Percentiles rank a stretch among this genome's conserved stretches.
Evolutionary conservation across 64 coral and sea anemone species (phyloP).

Genomic region (Montipora cactus): DNA sequence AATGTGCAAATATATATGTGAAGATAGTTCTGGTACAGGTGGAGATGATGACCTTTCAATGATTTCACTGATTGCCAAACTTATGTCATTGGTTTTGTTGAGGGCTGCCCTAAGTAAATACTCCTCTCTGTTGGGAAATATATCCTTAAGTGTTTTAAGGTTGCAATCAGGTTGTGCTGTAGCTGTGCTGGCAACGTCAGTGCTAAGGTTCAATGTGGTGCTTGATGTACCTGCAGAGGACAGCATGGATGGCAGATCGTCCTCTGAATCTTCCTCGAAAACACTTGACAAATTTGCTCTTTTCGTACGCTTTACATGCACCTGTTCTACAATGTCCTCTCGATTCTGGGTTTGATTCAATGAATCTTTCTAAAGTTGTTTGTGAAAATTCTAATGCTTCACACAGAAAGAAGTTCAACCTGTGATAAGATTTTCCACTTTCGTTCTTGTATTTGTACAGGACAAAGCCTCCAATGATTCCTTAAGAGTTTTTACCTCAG

Average conservation of each 20-base stretch:
- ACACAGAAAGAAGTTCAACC: slow-evolving; percentile 19
- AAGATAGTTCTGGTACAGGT: slow-evolving; percentile 1
- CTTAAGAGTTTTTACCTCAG: slow-evolving; percentile 25
- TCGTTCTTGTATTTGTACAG: slow-evolving; percentile 28
- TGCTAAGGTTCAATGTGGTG: background rate
- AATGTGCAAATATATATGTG: background rate
- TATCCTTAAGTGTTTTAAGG: slow-evolving; percentile 25
- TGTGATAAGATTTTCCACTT: slow-evolving; percentile 1
- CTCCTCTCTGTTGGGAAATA: slow-evolving; percentile 34
- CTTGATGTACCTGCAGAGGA: background rate
- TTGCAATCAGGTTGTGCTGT: slow-evolving; percentile 21
- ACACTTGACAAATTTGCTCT: slow-evolving; percentile 28
- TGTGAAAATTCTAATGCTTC: slow-evolving; percentile 28
- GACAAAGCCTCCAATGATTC: slow-evolving; percentile 22
- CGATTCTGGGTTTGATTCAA: background rate
- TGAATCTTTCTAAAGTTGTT: slow-evolving; percentile 21
- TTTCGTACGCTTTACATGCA: slow-evolving; percentile 21
- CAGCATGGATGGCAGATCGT: background rate
- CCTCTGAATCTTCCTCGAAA: slow-evolving; percentile 21
- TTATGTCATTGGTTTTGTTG: background rate
- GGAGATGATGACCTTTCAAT: background rate
- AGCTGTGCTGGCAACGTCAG: slow-evolving; percentile 15
- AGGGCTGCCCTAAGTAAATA: background rate
- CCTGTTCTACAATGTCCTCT: slow-evolving; percentile 30
- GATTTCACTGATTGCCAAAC: background rate